phyloP scores from a whole-genome alignment of 2,888 invertebrate genomes.

The Danaus chrysippus region DNA sequence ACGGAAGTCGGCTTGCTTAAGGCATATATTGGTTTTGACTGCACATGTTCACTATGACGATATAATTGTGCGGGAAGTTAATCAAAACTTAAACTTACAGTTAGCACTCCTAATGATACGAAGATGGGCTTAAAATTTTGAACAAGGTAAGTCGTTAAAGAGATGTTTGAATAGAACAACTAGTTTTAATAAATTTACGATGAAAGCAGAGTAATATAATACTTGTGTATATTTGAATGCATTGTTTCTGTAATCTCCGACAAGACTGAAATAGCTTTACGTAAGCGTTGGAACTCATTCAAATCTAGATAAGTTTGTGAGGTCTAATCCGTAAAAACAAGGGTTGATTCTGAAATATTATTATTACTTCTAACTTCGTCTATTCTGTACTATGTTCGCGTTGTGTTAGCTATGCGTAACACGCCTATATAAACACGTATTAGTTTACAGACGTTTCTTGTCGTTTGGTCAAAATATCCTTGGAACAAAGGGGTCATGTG shows the following conservation, averaged over 20 bases:
- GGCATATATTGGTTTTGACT: slow-evolving; percentile 30
- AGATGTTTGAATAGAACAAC: neutral
- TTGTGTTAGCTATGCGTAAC: slow-evolving; percentile 32
- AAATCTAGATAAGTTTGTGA: slow-evolving; percentile 20
- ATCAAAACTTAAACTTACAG: slow-evolving; percentile 3
- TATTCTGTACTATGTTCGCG: slow-evolving; percentile 18
- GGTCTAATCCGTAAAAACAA: slow-evolving; percentile 21
- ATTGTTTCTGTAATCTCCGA: neutral
- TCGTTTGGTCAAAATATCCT: slow-evolving; percentile 30
- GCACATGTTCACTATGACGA: slow-evolving; percentile 15
- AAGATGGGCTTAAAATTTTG: neutral
- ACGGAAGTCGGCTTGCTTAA: slow-evolving; percentile 17
- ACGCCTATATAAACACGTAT: slow-evolving; percentile 34
- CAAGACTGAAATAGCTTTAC: slow-evolving; percentile 1
- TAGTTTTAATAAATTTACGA: neutral
- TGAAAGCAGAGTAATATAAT: neutral
- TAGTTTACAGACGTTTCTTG: slow-evolving; percentile 32
- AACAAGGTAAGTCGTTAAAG: neutral
- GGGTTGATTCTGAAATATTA: slow-evolving; percentile 11
- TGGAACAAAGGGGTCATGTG: slow-evolving; percentile 24
- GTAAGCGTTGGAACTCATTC: slow-evolving; percentile 14
- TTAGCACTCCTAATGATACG: neutral
- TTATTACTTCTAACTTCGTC: slow-evolving; percentile 10
- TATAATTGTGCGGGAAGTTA: slow-evolving; percentile 6
- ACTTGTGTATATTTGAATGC: neutral